Conservation (phyloP, 2,888 invertebrate genomes). For the Sisyra terminalis region DNA sequence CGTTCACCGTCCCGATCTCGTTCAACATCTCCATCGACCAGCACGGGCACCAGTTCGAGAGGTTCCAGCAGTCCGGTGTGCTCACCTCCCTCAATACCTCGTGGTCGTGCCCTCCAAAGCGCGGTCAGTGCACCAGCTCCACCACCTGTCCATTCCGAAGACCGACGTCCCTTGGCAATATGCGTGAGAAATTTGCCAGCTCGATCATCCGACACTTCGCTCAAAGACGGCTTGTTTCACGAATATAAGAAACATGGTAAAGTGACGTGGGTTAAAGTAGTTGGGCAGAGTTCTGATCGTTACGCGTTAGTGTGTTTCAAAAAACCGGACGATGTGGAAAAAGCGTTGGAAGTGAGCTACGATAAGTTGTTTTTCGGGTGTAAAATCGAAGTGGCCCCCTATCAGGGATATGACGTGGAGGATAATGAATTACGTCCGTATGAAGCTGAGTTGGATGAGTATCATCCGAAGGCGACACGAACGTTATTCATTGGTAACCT, state of each 20-base stretch:
- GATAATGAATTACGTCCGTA: constrained; percentile 74
- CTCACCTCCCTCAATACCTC: constrained; percentile 37
- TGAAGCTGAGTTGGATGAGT: constrained; percentile 92
- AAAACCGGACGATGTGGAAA: constrained; percentile 92
- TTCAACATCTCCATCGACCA: constrained; percentile 37
- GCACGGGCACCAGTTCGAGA: constrained; percentile 40
- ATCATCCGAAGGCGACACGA: constrained; percentile 90
- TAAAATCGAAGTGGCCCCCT: constrained; percentile 88
- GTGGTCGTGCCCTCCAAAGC: constrained; percentile 24
- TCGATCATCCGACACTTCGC: constrained; percentile 80
- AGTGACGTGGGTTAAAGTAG: constrained; percentile 88
- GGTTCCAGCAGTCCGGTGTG: constrained; percentile 38
- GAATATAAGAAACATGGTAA: constrained; percentile 98
- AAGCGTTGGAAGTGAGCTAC: constrained; percentile 88
- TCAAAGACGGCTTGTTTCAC: constrained; percentile 95
- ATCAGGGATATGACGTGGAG: constrained; percentile 76
- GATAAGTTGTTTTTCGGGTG: constrained; percentile 95
- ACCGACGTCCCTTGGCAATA: constrained; percentile 69
- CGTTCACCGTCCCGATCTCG: constrained; percentile 34
- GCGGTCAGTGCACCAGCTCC: constrained; percentile 22
- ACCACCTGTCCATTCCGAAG: constrained; percentile 32
- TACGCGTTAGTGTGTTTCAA: constrained; percentile 93
- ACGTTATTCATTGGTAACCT: constrained; percentile 94
- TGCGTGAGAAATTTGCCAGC: constrained; percentile 83
- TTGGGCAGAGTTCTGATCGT: constrained; percentile 78